Evolutionary conservation across 2,113 vertebrate species (phyloP).

Genomic region (Lagopus leucura): DNA sequence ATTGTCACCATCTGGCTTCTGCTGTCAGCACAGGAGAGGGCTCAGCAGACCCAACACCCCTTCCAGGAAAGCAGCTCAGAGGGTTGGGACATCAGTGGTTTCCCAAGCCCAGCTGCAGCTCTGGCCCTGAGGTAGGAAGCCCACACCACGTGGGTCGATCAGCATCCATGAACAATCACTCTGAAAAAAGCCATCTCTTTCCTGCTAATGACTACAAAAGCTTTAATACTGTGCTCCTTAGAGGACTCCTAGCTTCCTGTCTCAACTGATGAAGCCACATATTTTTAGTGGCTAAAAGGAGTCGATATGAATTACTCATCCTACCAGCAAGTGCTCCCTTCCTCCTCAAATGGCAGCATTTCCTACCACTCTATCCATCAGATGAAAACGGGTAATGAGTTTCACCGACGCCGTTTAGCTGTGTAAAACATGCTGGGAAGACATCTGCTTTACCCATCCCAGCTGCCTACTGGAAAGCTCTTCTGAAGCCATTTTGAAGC

Average conservation of each 20-base stretch:
- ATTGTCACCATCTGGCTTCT: fast-evolving
- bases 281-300: slow-evolving; percentile 8
- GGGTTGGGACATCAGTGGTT: fast-evolving
- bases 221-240: background rate
- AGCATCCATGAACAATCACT: fast-evolving
- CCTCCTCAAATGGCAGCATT: fast-evolving
- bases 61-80: background rate
- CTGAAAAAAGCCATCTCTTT: background rate
- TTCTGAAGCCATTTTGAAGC: background rate
- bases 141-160: fast-evolving
- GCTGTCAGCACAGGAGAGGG: background rate
- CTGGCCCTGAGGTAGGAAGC: fast-evolving
- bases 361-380: background rate
- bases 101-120: background rate
- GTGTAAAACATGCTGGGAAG: background rate
- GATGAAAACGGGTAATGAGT: background rate
- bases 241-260: background rate
- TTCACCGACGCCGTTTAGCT: background rate
- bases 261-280: background rate
- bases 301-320: background rate
- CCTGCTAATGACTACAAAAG: background rate
- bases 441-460: background rate
- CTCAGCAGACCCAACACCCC: background rate
- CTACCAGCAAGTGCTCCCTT: background rate
- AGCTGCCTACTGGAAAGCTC: background rate